These are phyloP conservation scores for Drosophila tripunctata DNA, from an alignment of 2,888 invertebrate genomes.

Conservation along the genomic window DNA sequence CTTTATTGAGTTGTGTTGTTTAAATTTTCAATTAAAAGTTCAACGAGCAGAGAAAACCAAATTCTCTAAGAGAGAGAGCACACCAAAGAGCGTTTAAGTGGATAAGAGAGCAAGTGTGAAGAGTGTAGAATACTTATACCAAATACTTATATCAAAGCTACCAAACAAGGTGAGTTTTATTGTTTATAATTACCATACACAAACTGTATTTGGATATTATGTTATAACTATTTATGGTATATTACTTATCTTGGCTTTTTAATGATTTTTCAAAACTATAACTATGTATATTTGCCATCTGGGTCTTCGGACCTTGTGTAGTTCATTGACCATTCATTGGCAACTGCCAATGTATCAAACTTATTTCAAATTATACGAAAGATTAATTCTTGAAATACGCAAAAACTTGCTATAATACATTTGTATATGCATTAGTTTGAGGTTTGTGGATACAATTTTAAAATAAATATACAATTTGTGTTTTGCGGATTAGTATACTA, in stretches of 20 bases:
- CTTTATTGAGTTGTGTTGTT: constrained; percentile 49
- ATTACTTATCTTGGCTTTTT: background rate
- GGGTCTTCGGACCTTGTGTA: constrained; percentile 18
- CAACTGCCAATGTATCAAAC: no score
- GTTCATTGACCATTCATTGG: constrained; percentile 16
- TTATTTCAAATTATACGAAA: no score
- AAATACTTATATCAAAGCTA: background rate
- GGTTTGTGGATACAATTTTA: constrained; percentile 17
- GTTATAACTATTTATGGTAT: constrained; percentile 1
- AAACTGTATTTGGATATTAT: background rate
- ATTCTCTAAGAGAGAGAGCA: background rate
- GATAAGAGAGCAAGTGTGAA: background rate
- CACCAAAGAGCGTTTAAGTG: background rate
- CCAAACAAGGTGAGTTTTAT: constrained; percentile 12
- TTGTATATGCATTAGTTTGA: constrained; percentile 25
- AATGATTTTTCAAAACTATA: background rate
- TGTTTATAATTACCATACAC: constrained; percentile 12
- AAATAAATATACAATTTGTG: background rate
- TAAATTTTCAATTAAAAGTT: constrained; percentile 16
- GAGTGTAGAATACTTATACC: background rate
- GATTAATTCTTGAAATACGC: no score
- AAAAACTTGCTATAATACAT: no score
- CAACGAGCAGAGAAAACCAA: background rate
- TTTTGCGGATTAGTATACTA: background rate
- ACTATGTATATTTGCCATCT: background rate